Conservation (phyloP, 2,888 invertebrate species). For the Unio pictorum region DNA sequence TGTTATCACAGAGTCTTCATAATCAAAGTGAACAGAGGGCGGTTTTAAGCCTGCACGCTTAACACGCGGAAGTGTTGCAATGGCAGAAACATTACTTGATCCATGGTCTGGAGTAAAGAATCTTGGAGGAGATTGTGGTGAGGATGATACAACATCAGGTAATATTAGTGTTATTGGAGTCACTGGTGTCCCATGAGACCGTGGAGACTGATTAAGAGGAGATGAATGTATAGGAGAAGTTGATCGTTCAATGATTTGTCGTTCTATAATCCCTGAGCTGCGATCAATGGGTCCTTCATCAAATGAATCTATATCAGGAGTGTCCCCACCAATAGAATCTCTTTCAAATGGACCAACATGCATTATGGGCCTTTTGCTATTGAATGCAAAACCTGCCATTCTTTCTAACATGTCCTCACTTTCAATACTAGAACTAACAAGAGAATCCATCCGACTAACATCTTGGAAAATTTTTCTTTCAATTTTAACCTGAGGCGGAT, state of each 20-base stretch:
- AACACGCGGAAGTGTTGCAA: slow-evolving; percentile 62
- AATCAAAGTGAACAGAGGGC: slow-evolving; percentile 24
- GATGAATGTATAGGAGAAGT: slow-evolving; percentile 35
- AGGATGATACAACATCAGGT: slow-evolving; percentile 50
- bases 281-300: slow-evolving; percentile 15
- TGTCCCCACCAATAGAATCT: slow-evolving; percentile 8
- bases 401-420: slow-evolving; percentile 56
- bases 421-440: slow-evolving; percentile 63
- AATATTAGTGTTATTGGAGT: slow-evolving; percentile 45
- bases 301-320: neutral
- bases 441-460: slow-evolving; percentile 48
- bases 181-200: slow-evolving; percentile 47
- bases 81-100: slow-evolving; percentile 51
- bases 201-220: slow-evolving; percentile 68
- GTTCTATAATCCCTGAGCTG: slow-evolving; percentile 17
- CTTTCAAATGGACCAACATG: slow-evolving; percentile 32
- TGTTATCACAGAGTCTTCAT: slow-evolving; percentile 30
- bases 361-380: slow-evolving; percentile 26
- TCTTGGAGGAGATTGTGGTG: slow-evolving; percentile 38
- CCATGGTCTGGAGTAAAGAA: slow-evolving; percentile 29
- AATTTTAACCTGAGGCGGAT: slow-evolving; percentile 65
- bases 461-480: slow-evolving; percentile 65
- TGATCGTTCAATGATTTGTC: slow-evolving; percentile 16
- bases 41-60: slow-evolving; percentile 26
- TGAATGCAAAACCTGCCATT: slow-evolving; percentile 12